A percentile compares a stretch with the other conserved stretches of the same genome.
Evolutionary conservation across 2,113 vertebrate genomes (phyloP).

Genomic region (Spea bombifrons): DNA sequence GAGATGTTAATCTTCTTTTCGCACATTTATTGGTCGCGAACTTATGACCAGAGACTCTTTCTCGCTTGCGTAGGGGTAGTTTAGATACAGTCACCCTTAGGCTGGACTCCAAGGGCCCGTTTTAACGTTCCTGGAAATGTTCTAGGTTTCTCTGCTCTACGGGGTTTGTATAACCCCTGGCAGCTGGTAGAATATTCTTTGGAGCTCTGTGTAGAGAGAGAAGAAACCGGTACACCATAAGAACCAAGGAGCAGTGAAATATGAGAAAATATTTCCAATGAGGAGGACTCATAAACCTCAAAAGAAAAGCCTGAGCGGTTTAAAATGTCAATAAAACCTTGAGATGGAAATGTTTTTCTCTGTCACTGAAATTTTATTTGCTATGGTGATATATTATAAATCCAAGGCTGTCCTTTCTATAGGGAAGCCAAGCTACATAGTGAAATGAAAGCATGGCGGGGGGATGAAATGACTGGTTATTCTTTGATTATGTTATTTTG

Average conservation of each 20-base stretch:
- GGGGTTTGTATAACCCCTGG: conserved; percentile 22
- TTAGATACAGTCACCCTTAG: conserved; percentile 28
- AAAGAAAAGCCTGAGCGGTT: conserved; percentile 47
- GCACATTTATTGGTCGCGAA: neutral
- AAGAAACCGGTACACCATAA: conserved; percentile 40
- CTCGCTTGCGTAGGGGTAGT: conserved; percentile 15
- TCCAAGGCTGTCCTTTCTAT: conserved; percentile 17
- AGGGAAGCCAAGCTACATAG: neutral
- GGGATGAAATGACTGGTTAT: neutral
- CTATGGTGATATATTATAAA: conserved; percentile 43
- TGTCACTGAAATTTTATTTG: conserved; percentile 46
- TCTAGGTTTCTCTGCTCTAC: conserved; percentile 33
- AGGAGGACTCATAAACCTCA: conserved; percentile 43
- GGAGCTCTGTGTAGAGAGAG: conserved; percentile 27
- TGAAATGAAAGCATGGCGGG: conserved; percentile 11
- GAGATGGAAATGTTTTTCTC: conserved; percentile 49
- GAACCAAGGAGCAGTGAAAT: conserved; percentile 40
- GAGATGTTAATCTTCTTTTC: conserved; percentile 11
- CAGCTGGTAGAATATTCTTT: conserved; percentile 38
- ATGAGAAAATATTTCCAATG: conserved; percentile 45
- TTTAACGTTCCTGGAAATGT: conserved; percentile 43
- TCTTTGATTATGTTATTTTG: too few relatives aligned
- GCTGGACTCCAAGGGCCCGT: conserved; percentile 25
- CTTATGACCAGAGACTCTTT: neutral
- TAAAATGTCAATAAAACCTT: conserved; percentile 49